A percentile compares a stretch with the other conserved stretches of the same genome.
Evolutionary conservation across 2,113 vertebrate species (phyloP).

Genomic region (Pristiophorus japonicus): DNA sequence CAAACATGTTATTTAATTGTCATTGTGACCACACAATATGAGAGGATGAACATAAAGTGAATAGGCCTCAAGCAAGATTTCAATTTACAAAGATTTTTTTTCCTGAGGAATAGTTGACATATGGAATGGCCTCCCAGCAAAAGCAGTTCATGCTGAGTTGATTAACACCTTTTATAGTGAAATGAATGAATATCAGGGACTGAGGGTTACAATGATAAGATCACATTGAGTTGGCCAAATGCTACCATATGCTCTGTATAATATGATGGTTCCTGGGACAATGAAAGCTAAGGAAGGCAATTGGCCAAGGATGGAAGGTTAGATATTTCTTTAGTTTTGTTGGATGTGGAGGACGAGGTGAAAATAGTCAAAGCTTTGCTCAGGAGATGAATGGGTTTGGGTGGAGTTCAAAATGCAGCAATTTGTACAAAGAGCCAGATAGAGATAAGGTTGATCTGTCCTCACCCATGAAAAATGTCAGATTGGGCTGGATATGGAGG

Average conservation of each 20-base stretch:
- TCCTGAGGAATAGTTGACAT: neutral
- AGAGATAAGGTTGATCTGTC: neutral
- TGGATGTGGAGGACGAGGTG: neutral
- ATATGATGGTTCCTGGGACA: neutral
- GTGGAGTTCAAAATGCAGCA: neutral
- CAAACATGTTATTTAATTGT: neutral
- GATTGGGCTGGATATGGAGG: neutral
- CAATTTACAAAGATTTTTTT: neutral
- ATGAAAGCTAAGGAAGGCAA: neutral
- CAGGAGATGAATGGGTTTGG: neutral
- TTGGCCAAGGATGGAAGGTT: neutral
- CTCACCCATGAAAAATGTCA: neutral
- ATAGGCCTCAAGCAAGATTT: neutral
- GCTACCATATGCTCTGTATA: neutral
- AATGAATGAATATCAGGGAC: neutral
- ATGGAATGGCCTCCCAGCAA: neutral
- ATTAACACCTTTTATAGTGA: neutral
- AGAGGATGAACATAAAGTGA: neutral
- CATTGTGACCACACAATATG: neutral
- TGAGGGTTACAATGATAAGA: neutral
- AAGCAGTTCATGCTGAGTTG: conserved; percentile 8
- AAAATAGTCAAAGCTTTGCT: neutral
- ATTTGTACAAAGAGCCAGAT: neutral
- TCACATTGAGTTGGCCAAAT: neutral
- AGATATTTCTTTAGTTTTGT: neutral